Base-by-base conservation (phyloP, 2,113 vertebrate species). In the Dicaeum eximium region DNA sequence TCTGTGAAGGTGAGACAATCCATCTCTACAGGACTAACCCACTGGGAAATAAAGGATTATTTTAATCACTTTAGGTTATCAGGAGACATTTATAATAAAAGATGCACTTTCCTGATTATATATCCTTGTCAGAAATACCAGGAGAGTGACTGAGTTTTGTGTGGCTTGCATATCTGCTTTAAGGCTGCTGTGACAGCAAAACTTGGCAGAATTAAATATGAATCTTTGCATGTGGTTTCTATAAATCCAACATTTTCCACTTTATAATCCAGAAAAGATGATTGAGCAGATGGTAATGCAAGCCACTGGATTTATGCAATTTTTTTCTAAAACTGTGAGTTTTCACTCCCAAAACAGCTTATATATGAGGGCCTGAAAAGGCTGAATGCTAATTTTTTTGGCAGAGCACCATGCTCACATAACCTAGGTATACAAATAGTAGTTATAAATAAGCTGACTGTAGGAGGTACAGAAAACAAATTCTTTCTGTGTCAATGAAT, bases 211-310 rank as follows among this genome's bases (percentile, higher is more conserved):
- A 96, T 96, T 96, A 95, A 97, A 94, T 92, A 95, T 92, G 96
- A 94, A 93, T 92, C 93, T 96, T 97, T 96, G 90, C 96, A 96
- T 95, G 92, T 96, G 92, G 94, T 94, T 97, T 96, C 93, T 93
- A 95, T 97, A 97, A 96, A 96, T 89, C 96, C 66, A 0, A 85
- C 82, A 82, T 96, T 95, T 96, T 97, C 95, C 95, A 96, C 90
- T 97, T 95, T 97, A 80, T 90, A 96, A 92, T 97, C 90, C 94
- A 97, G 95, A 94, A 96, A 96, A 96, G 94, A 96, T 95, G 90
- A 97, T 87, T 92, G 96, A 97, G 95, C 96, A 97, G 95, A 97
- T 96, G 96, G 96, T 85, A 96, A 93, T 88, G 73, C 92, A 96
- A 92, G 93, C 93, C 95, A 95, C 89, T 96, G 93, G 95, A 95